Conservation (phyloP, 2,113 vertebrate genomes). For the Boleophthalmus pectinirostris region DNA sequence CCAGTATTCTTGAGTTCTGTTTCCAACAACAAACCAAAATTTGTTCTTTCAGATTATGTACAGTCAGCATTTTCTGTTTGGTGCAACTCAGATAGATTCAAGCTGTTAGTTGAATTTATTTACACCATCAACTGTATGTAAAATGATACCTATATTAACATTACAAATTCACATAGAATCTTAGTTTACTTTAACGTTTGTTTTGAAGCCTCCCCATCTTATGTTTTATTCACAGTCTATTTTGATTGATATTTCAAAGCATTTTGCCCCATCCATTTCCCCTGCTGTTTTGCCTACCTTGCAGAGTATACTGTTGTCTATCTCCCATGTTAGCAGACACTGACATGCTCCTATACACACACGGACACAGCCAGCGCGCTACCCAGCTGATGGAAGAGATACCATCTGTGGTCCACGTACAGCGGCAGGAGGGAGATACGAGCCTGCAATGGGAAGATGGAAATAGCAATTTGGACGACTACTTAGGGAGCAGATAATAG, state of each 20-base stretch:
- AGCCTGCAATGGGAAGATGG: conserved; percentile 16
- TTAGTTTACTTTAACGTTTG: neutral
- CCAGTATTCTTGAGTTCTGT: neutral
- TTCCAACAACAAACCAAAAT: neutral
- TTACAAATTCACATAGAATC: neutral
- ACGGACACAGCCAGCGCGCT: conserved; percentile 22
- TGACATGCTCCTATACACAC: conserved; percentile 32
- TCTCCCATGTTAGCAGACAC: conserved; percentile 29
- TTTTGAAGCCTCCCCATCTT: neutral
- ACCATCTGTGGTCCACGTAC: conserved; percentile 44
- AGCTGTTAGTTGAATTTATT: neutral
- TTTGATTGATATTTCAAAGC: conserved; percentile 4
- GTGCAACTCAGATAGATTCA: neutral
- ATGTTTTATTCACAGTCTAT: neutral
- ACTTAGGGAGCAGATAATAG: conserved; percentile 1
- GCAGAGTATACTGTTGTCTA: conserved; percentile 35
- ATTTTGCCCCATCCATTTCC: neutral
- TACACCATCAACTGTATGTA: neutral
- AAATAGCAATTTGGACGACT: conserved; percentile 18
- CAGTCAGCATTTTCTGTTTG: neutral
- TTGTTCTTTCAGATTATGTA: neutral
- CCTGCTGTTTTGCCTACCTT: conserved; percentile 17
- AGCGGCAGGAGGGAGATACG: conserved; percentile 38
- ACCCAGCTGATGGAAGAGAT: conserved; percentile 44
- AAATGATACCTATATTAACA: neutral